Conservation (phyloP, 2,888 invertebrate genomes). For the Heliconius ethilla region DNA sequence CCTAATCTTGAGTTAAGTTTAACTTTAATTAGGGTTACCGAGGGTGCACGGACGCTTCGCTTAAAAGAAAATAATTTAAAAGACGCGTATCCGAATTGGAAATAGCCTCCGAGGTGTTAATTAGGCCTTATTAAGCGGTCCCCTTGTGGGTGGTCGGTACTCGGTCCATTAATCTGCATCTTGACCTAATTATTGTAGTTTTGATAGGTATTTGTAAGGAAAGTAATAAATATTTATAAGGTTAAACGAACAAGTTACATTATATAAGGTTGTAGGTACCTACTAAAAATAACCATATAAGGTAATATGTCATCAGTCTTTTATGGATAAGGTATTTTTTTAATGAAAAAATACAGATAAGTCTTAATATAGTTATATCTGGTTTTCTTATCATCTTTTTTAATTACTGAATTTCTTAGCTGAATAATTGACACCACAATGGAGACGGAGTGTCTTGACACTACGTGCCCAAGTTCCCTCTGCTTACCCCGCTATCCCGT, state of each 20-base stretch:
- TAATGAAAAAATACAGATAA: not conserved
- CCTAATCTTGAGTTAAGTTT: slow-evolving; percentile 81
- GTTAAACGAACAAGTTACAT: not conserved
- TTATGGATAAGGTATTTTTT: not conserved
- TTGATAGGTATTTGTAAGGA: not conserved
- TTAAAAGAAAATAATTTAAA: slow-evolving; percentile 72
- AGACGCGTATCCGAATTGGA: slow-evolving; percentile 79
- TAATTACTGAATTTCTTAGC: not conserved
- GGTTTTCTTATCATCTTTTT: no score
- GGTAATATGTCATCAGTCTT: not conserved
- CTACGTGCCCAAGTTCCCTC: no score
- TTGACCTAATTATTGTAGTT: slow-evolving; percentile 33
- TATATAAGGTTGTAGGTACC: not conserved
- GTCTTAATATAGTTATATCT: no score
- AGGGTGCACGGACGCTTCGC: slow-evolving; percentile 14
- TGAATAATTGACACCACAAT: no score
- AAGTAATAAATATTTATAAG: slow-evolving; percentile 9
- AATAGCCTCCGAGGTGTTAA: slow-evolving; percentile 82
- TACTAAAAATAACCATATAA: not conserved
- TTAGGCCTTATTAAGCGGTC: slow-evolving; percentile 82
- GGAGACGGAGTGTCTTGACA: no score
- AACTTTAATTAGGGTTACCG: slow-evolving; percentile 70
- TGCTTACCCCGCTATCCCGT: no score
- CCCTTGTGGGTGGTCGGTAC: slow-evolving; percentile 78
- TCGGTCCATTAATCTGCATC: slow-evolving; percentile 72